Conservation (phyloP, 1,140 invertebrate genomes). For the Theocolax elegans region DNA sequence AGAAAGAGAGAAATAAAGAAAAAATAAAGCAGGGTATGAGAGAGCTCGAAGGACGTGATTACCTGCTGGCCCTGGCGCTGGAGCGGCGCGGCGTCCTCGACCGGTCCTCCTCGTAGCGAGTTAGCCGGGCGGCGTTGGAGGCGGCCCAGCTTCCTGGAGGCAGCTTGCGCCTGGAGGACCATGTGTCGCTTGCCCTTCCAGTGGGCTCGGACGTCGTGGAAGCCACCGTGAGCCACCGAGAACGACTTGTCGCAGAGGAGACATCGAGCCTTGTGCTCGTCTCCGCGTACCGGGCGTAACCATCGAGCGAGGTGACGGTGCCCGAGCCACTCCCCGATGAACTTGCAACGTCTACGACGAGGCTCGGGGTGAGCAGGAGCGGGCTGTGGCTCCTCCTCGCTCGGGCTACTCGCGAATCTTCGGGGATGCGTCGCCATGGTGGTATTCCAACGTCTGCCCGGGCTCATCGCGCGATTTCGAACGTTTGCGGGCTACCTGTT, state of each 20-base stretch:
- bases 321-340: conserved; percentile 55
- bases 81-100: conserved; percentile 1
- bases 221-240: conserved; percentile 55
- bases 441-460: background rate
- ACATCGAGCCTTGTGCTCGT: conserved; percentile 57
- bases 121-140: background rate
- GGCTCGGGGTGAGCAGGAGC: too few relatives aligned
- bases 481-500: background rate
- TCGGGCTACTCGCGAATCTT: conserved; percentile 4
- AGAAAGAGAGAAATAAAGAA: conserved; percentile 2
- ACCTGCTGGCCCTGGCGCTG: conserved; percentile 16
- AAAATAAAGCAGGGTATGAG: conserved; percentile 32
- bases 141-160: background rate
- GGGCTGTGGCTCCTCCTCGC: background rate
- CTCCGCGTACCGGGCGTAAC: conserved; percentile 54
- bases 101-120: conserved; percentile 19
- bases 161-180: too few relatives aligned
- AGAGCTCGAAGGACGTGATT: background rate
- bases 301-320: conserved; percentile 49
- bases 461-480: too few relatives aligned
- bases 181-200: conserved; percentile 58
- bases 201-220: conserved; percentile 57
- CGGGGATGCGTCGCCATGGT: background rate
- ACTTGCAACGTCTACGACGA: conserved; percentile 59
- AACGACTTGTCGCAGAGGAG: conserved; percentile 56